Conservation (phyloP, 2,888 invertebrate genomes). For the Volucella inflata region DNA sequence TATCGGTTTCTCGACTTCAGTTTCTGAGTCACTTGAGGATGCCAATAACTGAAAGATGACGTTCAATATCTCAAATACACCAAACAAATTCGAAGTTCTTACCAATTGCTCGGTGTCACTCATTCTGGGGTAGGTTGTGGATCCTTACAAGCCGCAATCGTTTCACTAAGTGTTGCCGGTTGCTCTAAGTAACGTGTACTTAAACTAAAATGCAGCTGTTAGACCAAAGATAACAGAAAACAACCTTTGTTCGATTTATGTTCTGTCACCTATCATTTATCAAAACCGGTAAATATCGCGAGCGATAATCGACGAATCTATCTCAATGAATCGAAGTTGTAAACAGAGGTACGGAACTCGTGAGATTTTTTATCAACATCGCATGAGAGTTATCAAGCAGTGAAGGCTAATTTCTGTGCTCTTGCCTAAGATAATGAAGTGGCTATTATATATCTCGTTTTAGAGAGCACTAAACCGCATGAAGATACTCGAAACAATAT, state of each 20-base stretch:
- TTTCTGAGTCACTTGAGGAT: constrained; percentile 37
- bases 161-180: constrained; percentile 1
- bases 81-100: neutral
- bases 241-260: constrained; percentile 19
- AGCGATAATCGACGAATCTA: constrained; percentile 5
- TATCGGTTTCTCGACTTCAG: constrained; percentile 24
- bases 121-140: constrained; percentile 13
- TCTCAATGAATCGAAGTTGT: too few relatives aligned
- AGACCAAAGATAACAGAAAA: too few relatives aligned
- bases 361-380: too few relatives aligned
- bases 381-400: too few relatives aligned
- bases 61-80: neutral
- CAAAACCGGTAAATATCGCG: constrained; percentile 22
- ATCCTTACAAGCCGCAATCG: constrained; percentile 1
- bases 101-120: constrained; percentile 40
- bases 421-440: too few relatives aligned
- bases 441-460: too few relatives aligned
- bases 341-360: too few relatives aligned
- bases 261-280: constrained; percentile 23
- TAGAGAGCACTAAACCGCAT: too few relatives aligned
- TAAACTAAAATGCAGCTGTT: constrained; percentile 10
- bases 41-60: constrained; percentile 1
- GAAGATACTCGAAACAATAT: too few relatives aligned
- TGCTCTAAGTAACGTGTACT: neutral
- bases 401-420: too few relatives aligned